Evolutionary conservation across 92 coral and sea anemone genomes (phyloP).

Genomic region (Epizoanthus rinbou): DNA sequence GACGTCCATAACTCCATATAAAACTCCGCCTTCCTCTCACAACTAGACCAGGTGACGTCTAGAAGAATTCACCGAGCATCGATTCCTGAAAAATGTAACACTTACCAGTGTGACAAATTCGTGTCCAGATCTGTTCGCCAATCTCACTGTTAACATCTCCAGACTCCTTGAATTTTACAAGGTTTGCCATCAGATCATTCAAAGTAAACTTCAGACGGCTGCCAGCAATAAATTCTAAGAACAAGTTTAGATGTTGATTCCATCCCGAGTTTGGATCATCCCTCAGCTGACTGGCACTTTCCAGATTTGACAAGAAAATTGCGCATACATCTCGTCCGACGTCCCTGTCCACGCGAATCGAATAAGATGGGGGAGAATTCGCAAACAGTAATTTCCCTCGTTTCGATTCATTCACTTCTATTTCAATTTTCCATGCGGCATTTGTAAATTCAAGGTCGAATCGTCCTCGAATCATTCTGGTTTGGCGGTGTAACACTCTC

Average conservation of each 20-base stretch:
- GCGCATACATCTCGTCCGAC: slow-evolving; percentile 38
- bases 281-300: slow-evolving; percentile 14
- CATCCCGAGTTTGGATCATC: background rate
- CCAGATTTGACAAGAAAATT: slow-evolving; percentile 49
- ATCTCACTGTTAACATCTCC: slow-evolving; percentile 46
- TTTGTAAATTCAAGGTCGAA: slow-evolving; percentile 52
- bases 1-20: no score
- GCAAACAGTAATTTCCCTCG: slow-evolving; percentile 11
- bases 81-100: no score
- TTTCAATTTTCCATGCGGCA: slow-evolving; percentile 52
- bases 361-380: slow-evolving; percentile 48
- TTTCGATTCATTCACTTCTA: slow-evolving; percentile 29
- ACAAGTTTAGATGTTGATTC: slow-evolving; percentile 42
- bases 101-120: slow-evolving; percentile 38
- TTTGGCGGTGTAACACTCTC: background rate
- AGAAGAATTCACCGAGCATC: no score
- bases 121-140: slow-evolving; percentile 42
- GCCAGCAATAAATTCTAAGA: slow-evolving; percentile 37
- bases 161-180: slow-evolving; percentile 39
- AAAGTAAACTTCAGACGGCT: slow-evolving; percentile 41
- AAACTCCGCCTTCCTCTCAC: no score
- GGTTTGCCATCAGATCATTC: slow-evolving; percentile 29
- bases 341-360: slow-evolving; percentile 58
- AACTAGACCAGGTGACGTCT: no score
- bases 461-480: slow-evolving; percentile 51